phyloP scores from a whole-genome alignment of 2,888 invertebrate species.

The Sialis fuliginosa region DNA sequence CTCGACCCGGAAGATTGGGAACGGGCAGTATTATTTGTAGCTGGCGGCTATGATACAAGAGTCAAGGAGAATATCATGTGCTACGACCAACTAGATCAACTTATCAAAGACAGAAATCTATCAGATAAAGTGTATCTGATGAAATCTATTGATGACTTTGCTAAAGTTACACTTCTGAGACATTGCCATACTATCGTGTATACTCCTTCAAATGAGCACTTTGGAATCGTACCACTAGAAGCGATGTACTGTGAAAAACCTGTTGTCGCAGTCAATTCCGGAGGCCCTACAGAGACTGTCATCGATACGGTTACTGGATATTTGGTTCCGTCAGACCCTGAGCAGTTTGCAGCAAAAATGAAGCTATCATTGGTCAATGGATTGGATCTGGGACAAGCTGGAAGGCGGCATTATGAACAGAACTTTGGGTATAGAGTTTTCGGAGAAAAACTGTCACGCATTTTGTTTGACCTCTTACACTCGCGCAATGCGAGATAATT shows the following conservation, averaged over 20 bases:
- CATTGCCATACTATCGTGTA: constrained; percentile 70
- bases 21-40: constrained; percentile 69
- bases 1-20: constrained; percentile 38
- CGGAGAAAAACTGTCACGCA: too few species aligned
- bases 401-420: constrained; percentile 37
- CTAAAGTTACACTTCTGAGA: constrained; percentile 67
- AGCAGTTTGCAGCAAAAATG: constrained; percentile 66
- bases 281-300: constrained; percentile 91
- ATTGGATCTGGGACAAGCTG: constrained; percentile 62
- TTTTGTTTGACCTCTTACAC: too few species aligned
- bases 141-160: constrained; percentile 69
- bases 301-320: constrained; percentile 63
- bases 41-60: constrained; percentile 89
- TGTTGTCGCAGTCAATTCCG: constrained; percentile 87
- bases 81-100: constrained; percentile 51
- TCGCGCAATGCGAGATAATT: too few species aligned
- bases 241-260: constrained; percentile 91
- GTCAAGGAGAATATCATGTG: constrained; percentile 77
- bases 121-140: constrained; percentile 38
- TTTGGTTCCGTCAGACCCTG: constrained; percentile 49
- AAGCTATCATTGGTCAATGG: constrained; percentile 24
- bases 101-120: constrained; percentile 45
- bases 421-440: constrained; percentile 27
- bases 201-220: constrained; percentile 94
- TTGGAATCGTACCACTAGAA: constrained; percentile 97